Conservation (phyloP, 2,888 invertebrate species). For the Megaustenia siamemsis region DNA sequence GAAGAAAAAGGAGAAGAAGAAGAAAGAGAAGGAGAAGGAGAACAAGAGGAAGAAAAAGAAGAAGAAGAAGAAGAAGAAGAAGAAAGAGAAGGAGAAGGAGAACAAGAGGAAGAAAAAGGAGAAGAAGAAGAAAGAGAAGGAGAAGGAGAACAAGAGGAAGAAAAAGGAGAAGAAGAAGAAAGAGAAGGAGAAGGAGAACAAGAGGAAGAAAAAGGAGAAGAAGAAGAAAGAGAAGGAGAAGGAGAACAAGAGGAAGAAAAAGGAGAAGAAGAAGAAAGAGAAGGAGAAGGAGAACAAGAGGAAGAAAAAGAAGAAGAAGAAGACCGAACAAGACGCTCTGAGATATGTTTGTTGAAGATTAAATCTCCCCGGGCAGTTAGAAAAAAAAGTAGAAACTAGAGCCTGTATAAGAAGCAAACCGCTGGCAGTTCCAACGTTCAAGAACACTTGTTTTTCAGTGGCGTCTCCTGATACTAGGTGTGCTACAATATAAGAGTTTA, state of each 20-base stretch:
- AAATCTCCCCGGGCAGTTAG: too few species aligned
- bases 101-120: not conserved
- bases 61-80: not conserved
- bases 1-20: not conserved
- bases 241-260: constrained; percentile 13
- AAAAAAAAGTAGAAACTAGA: too few species aligned
- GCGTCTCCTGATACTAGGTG: too few species aligned
- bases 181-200: not conserved
- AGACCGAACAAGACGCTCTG: constrained; percentile 1
- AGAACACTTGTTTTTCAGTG: too few species aligned
- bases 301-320: constrained; percentile 1
- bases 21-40: not conserved
- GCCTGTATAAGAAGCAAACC: too few species aligned
- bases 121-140: too few species aligned
- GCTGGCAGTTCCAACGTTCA: too few species aligned
- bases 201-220: not conserved
- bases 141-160: not conserved
- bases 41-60: not conserved
- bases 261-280: constrained; percentile 10
- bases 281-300: constrained; percentile 17
- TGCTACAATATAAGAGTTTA: too few species aligned
- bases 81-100: not conserved
- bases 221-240: not conserved
- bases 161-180: not conserved
- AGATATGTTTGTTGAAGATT: too few species aligned